Conservation (phyloP, 64 coral and sea anemone species). For the Acropora yongei region DNA sequence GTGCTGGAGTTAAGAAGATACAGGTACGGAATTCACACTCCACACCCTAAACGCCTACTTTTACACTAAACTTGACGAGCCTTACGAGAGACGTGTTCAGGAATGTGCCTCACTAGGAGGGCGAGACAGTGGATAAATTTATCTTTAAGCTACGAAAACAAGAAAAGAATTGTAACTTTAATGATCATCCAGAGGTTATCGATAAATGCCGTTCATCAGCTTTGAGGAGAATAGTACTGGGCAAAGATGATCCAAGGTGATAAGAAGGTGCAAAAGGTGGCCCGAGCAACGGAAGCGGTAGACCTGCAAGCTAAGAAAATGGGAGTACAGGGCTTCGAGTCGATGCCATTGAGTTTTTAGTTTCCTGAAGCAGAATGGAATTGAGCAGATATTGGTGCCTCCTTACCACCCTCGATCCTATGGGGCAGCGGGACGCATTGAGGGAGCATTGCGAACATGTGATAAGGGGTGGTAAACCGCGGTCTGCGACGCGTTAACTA, state of each 20-base stretch:
- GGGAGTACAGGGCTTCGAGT: background rate
- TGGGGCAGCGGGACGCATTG: no score
- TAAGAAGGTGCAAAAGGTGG: constrained; percentile 50
- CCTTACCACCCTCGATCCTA: no score
- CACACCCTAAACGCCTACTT: constrained; percentile 53
- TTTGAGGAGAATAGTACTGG: constrained; percentile 44
- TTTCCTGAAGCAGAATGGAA: no score
- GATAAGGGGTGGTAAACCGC: no score
- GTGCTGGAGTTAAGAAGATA: background rate
- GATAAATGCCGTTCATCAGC: constrained; percentile 57
- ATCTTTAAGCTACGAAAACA: constrained; percentile 26
- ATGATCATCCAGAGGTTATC: constrained; percentile 72
- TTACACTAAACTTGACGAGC: constrained; percentile 35
- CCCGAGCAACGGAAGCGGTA: constrained; percentile 41
- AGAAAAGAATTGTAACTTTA: background rate
- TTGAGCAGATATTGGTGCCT: no score
- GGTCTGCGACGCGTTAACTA: no score
- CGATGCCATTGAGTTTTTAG: background rate
- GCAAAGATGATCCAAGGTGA: constrained; percentile 20
- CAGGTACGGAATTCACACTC: background rate
- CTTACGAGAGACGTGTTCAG: constrained; percentile 52
- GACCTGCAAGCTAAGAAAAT: background rate
- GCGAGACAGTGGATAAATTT: constrained; percentile 59
- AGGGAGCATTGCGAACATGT: no score
- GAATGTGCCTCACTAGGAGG: constrained; percentile 40